Percentiles rank a stretch among this genome's conserved stretches.
phyloP scores from a whole-genome alignment of 92 coral and sea anemone genomes.

The Zoanthus sansibaricus region DNA sequence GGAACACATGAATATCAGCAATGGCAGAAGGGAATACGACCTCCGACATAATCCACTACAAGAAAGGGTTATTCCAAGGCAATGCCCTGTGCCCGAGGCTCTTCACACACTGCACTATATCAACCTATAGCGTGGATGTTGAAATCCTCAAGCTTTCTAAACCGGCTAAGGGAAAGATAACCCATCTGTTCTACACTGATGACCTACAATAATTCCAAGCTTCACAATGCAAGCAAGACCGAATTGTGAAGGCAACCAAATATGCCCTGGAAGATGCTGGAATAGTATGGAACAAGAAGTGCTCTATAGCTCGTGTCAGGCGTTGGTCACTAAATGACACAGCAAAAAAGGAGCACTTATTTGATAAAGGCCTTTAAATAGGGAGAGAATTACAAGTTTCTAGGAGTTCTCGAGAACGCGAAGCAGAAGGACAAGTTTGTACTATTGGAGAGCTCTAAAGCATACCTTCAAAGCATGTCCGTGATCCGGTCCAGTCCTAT shows the following conservation, averaged over 20 bases:
- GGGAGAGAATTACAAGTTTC: neutral
- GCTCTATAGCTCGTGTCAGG: neutral
- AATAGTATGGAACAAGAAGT: neutral
- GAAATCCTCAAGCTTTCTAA: neutral
- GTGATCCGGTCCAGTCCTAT: neutral
- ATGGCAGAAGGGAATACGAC: neutral
- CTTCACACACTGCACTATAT: neutral
- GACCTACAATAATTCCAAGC: neutral
- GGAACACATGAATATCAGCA: no score
- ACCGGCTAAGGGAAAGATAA: neutral
- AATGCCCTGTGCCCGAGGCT: neutral
- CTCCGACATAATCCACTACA: neutral
- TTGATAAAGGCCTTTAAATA: neutral
- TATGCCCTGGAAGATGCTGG: neutral
- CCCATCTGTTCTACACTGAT: neutral
- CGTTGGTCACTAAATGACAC: neutral
- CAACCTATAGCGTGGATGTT: neutral
- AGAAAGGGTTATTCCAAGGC: neutral
- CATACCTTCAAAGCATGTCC: neutral
- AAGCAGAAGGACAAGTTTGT: neutral
- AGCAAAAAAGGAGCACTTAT: neutral
- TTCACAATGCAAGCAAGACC: neutral
- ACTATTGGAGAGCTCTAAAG: neutral
- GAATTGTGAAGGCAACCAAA: neutral
- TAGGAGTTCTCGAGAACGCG: neutral